A percentile compares a stretch with the other conserved stretches of the same genome.
Evolutionary conservation across 2,113 vertebrate genomes (phyloP).

Genomic region (Prunella fulvescens): DNA sequence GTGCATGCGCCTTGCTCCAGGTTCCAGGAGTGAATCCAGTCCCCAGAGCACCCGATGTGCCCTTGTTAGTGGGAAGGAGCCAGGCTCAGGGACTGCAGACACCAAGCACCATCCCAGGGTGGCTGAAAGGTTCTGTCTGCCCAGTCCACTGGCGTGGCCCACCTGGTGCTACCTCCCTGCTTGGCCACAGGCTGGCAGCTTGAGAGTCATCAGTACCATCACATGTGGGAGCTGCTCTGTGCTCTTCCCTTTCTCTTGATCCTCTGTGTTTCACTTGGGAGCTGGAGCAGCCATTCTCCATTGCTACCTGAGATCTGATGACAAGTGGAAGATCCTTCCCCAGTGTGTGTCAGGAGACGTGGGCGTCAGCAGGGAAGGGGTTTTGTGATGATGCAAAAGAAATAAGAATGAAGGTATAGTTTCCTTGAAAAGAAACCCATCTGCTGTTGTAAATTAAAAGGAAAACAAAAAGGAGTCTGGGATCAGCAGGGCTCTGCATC

Average conservation of each 20-base stretch:
- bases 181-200: neutral
- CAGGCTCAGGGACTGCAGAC: accelerated
- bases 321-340: neutral
- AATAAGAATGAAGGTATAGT: neutral
- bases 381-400: neutral
- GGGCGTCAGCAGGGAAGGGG: accelerated
- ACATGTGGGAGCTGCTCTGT: accelerated
- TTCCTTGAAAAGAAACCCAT: neutral
- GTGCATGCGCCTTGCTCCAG: neutral
- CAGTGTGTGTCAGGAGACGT: too few relatives aligned
- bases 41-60: neutral
- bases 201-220: neutral
- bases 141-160: neutral
- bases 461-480: accelerated
- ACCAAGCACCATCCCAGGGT: accelerated
- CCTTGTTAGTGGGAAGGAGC: neutral
- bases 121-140: neutral
- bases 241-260: neutral
- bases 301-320: neutral
- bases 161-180: neutral
- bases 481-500: neutral
- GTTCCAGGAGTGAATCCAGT: neutral
- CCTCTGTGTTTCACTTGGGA: neutral
- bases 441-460: neutral
- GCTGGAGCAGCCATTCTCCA: neutral